Evolutionary conservation across 2,113 vertebrate species (phyloP), one percentile per base, ranked within the genome.

Genomic region (Tamias sibiricus): DNA sequence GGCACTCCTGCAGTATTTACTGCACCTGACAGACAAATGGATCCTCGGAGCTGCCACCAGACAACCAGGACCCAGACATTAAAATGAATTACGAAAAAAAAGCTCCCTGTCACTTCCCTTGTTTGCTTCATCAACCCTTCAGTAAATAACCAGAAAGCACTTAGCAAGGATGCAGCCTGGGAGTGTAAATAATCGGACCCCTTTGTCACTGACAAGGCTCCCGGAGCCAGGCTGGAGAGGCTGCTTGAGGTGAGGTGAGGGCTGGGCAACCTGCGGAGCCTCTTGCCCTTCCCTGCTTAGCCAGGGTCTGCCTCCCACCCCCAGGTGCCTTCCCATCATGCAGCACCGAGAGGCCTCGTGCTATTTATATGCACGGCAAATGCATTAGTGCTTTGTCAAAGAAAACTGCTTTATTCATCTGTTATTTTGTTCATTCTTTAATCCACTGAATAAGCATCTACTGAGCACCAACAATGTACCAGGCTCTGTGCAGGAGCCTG

Each of bases 71-170:
- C 87, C 71, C 83, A 44, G 87, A 57, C 79, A 44, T 89, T 87
- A 93, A 95, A 94, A 91, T 95, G 72, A 97, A 96, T 95, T 83
- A 94, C 54, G 37, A 44, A 95, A 91, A 87, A 74, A 69, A 42
- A 28, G 62, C 26, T n/a, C 47, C 40, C 89, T 77, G 83, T 89
- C 68, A 66, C 87, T 84, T 83, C 83, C 84, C 80, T 87, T 89
- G 71, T 93, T 97, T 94, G 75, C 80, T 84, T 92, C 92, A 87
- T 92, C 77, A 79, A 42, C 47, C 37, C 75, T 82, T 88, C 92
- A 52, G 91, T 81, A 96, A 96, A 96, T 95, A 96, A 79, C 85
- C 91, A 92, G 90, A 74, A 96, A 97, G 88, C 92, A 69, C 83
- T 94, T 89, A 91, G 30, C 91, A 44, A 83, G 71, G 69, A 91